Percentiles rank a stretch among this genome's conserved stretches.
phyloP scores from a whole-genome alignment of 2,113 vertebrate genomes.

The Cariama cristata region DNA sequence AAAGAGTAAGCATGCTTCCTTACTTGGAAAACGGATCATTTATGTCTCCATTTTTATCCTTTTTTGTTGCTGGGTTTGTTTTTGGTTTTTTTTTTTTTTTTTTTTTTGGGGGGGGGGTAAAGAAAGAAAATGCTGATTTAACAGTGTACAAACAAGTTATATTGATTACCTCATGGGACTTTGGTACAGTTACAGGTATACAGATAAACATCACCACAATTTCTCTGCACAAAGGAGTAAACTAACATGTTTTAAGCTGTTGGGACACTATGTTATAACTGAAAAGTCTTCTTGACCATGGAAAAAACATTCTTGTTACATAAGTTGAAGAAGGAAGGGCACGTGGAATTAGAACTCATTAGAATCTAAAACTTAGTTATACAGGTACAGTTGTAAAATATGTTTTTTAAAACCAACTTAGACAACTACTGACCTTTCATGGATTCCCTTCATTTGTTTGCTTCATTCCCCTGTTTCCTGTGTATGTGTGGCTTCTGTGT shows the following conservation, averaged over 20 bases:
- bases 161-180: not conserved
- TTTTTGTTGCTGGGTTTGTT: not conserved
- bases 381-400: not conserved
- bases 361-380: not conserved
- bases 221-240: not conserved
- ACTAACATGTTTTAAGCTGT: not conserved
- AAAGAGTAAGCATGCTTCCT: not conserved
- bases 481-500: not conserved
- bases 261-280: not conserved
- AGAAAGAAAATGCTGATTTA: not conserved
- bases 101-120: not conserved
- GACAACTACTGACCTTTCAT: not conserved
- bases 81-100: not conserved
- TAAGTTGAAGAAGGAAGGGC: not conserved
- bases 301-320: not conserved
- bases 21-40: not conserved
- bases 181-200: not conserved
- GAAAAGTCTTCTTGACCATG: not conserved
- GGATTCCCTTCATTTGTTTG: rapidly evolving
- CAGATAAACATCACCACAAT: not conserved
- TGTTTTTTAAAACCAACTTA: not conserved
- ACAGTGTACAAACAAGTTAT: not conserved
- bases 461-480: not conserved
- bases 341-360: not conserved
- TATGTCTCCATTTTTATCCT: not conserved